Evolutionary conservation across 2,797 vertebrate species (phyloP).

Genomic region (Girardinus metallicus): DNA sequence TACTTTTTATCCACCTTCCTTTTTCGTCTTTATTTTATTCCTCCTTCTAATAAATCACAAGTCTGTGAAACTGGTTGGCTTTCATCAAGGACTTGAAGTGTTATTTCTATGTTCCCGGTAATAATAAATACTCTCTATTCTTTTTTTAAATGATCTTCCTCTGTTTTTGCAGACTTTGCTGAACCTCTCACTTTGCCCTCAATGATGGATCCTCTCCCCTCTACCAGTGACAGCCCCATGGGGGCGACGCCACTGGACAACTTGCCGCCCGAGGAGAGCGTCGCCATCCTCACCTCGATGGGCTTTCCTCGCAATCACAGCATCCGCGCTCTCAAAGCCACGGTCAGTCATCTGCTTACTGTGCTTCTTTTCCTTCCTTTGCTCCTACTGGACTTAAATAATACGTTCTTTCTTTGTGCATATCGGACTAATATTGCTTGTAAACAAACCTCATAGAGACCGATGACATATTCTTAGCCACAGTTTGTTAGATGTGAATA

Average conservation of each 20-base stretch:
- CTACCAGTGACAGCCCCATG: slow-evolving; percentile 66
- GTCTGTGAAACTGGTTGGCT: neutral
- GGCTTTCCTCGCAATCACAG: slow-evolving; percentile 93
- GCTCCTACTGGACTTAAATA: neutral
- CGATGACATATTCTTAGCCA: neutral
- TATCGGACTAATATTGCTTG: slow-evolving; percentile 6
- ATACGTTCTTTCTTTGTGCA: neutral
- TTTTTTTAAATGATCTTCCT: neutral
- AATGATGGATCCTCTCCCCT: slow-evolving; percentile 81
- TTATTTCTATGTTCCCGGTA: neutral
- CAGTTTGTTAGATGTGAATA: neutral
- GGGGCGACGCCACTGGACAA: slow-evolving; percentile 80
- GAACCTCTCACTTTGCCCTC: slow-evolving; percentile 89
- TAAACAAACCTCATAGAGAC: neutral
- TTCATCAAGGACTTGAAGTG: neutral
- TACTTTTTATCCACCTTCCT: too few species aligned
- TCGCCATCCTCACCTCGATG: slow-evolving; percentile 96
- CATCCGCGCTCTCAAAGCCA: slow-evolving; percentile 88
- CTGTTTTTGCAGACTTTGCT: slow-evolving; percentile 89
- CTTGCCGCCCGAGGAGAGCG: slow-evolving; percentile 94
- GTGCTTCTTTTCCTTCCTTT: neutral
- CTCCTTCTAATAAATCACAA: neutral
- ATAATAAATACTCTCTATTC: neutral
- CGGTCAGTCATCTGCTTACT: slow-evolving; percentile 81
- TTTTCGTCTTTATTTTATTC: neutral